phyloP scores from a whole-genome alignment of 2,797 vertebrate species.

The Cercopithecus hamlyni region DNA sequence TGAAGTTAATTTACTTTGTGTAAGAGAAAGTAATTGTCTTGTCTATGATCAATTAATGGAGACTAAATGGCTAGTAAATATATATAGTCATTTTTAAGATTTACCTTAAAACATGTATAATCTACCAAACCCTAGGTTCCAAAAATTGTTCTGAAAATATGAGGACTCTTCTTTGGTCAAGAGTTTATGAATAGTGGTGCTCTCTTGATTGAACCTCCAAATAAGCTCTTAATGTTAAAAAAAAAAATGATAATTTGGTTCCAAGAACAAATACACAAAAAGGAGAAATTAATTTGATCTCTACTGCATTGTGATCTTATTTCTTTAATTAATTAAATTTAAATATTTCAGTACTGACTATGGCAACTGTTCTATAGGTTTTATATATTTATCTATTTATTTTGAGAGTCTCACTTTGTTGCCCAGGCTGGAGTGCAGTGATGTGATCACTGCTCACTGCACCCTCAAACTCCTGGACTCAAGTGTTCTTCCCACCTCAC shows the following conservation, averaged over 20 bases:
- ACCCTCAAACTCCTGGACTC: no score
- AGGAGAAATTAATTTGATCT: neutral
- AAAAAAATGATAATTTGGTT: neutral
- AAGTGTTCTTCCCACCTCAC: no score
- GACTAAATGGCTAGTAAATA: neutral
- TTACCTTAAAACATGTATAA: neutral
- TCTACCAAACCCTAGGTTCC: neutral
- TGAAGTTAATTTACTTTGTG: conserved; percentile 34
- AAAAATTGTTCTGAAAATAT: neutral
- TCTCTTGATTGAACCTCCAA: neutral
- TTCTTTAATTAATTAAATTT: conserved; percentile 56
- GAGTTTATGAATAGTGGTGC: neutral
- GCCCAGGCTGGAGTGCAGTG: no score
- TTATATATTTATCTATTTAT: no score
- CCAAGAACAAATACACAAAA: neutral
- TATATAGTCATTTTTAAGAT: neutral
- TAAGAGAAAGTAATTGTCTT: neutral
- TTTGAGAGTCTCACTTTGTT: no score
- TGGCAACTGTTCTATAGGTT: conserved; percentile 13
- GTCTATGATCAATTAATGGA: neutral
- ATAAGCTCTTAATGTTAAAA: neutral
- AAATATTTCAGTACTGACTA: conserved; percentile 21
- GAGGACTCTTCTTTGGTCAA: neutral
- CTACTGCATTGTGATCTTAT: neutral
- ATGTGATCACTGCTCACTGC: no score